Conservation (phyloP, 2,888 invertebrate species). For the Lacanobia wlatinum region DNA sequence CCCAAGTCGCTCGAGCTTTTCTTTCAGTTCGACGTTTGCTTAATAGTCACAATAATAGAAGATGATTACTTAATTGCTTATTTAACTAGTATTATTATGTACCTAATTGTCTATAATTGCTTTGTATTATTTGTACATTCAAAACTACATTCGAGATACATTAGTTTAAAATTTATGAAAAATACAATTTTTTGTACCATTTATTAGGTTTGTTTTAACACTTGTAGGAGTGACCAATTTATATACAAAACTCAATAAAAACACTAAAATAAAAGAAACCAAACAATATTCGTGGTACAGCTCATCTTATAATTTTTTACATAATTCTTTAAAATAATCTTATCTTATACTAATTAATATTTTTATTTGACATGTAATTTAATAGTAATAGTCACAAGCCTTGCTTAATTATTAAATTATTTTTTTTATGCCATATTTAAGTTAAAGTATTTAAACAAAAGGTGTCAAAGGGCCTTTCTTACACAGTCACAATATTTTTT, state of each 20-base stretch:
- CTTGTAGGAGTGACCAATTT: background rate
- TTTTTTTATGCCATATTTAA: conserved; percentile 1
- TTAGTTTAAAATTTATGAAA: conserved; percentile 12
- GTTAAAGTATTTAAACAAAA: conserved; percentile 16
- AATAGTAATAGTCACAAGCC: conserved; percentile 55
- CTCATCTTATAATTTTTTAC: conserved; percentile 5
- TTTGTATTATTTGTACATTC: conserved; percentile 43
- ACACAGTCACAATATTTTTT: background rate
- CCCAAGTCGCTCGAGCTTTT: background rate
- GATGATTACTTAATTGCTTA: conserved; percentile 2
- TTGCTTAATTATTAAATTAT: conserved; percentile 32
- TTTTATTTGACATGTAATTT: conserved; percentile 21
- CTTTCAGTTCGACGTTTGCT: background rate
- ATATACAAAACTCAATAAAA: conserved; percentile 24
- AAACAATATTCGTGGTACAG: conserved; percentile 15
- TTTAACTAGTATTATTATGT: conserved; percentile 42
- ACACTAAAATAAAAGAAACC: background rate
- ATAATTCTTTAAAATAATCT: background rate
- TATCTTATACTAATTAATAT: background rate
- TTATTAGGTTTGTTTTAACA: conserved; percentile 10
- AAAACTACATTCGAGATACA: conserved; percentile 26
- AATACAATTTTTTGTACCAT: conserved; percentile 38
- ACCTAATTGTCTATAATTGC: conserved; percentile 45
- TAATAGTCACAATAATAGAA: background rate
- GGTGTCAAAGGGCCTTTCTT: background rate